Evolutionary conservation across 2,113 vertebrate genomes (phyloP).

Genomic region (Phyllostomus hastatus): DNA sequence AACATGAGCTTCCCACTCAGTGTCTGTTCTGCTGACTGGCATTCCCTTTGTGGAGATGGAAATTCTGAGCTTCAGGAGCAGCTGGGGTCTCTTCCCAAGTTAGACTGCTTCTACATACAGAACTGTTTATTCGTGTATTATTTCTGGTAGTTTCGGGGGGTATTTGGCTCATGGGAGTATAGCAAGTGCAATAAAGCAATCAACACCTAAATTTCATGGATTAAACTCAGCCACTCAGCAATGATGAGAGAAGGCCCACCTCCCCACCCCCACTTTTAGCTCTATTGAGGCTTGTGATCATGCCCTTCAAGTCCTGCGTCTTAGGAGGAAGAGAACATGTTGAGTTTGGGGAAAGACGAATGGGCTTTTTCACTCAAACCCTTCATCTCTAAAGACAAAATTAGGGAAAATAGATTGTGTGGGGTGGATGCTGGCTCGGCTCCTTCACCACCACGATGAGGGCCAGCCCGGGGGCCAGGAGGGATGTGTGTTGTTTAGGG

Average conservation of each 20-base stretch:
- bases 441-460: no score
- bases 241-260: not conserved
- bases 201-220: not conserved
- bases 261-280: not conserved
- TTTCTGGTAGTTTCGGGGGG: not conserved
- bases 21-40: not conserved
- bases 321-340: not conserved
- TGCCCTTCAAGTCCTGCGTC: not conserved
- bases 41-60: not conserved
- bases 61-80: not conserved
- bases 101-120: not conserved
- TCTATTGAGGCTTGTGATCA: fast-evolving
- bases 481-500: no score
- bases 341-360: not conserved
- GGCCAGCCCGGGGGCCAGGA: no score
- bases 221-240: not conserved
- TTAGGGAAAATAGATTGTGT: not conserved
- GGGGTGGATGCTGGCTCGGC: no score
- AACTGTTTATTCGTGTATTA: not conserved
- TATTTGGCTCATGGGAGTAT: not conserved
- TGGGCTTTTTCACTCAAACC: not conserved
- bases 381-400: not conserved
- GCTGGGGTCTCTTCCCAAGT: not conserved
- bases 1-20: not conserved
- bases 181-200: not conserved